phyloP scores from a whole-genome alignment of 2,113 vertebrate genomes.

The Deroptyus accipitrinus region DNA sequence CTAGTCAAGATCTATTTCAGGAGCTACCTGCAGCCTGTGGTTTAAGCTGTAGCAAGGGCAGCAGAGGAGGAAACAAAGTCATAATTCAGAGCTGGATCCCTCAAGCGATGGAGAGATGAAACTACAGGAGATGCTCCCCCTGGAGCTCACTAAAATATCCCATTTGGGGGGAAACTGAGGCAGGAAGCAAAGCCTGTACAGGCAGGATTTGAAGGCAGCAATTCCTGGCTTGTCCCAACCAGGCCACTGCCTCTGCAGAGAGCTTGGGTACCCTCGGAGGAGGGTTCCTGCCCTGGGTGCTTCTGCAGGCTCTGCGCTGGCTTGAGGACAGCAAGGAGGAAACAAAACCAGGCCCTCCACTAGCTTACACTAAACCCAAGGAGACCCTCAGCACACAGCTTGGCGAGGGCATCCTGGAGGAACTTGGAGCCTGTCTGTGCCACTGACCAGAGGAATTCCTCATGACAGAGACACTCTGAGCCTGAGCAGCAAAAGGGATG shows the following conservation, averaged over 20 bases:
- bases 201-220: neutral
- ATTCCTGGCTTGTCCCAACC: neutral
- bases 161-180: neutral
- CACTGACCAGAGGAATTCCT: neutral
- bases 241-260: neutral
- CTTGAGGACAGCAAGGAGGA: neutral
- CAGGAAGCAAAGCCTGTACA: neutral
- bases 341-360: neutral
- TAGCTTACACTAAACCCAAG: neutral
- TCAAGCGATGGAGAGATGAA: neutral
- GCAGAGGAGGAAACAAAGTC: neutral
- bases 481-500: neutral
- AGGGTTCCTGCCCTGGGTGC: neutral
- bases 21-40: neutral
- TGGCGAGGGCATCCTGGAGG: neutral
- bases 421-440: neutral
- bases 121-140: neutral
- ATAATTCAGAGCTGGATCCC: neutral
- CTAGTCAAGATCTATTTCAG: neutral
- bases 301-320: neutral
- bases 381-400: neutral
- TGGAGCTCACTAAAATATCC: neutral
- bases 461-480: neutral
- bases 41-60: neutral
- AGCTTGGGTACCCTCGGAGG: neutral